Percentiles rank a stretch among this genome's conserved stretches.
phyloP scores from a whole-genome alignment of 2,797 vertebrate species.

The Pantherophis vulpinus region DNA sequence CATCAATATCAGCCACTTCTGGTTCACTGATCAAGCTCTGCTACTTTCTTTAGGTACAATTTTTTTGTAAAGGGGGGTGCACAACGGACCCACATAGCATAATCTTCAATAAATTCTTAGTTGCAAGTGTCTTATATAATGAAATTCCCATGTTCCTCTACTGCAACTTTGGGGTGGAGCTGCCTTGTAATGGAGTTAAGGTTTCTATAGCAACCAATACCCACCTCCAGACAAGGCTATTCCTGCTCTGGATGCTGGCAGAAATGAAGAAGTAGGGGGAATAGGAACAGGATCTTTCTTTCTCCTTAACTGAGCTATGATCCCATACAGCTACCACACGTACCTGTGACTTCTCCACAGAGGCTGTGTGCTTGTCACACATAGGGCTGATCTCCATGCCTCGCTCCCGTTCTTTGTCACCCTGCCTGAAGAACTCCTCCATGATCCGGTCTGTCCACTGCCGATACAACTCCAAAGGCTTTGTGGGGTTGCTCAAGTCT shows the following conservation, averaged over 20 bases:
- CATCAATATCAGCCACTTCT: background rate
- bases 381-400: constrained; percentile 97
- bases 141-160: background rate
- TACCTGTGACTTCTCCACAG: constrained; percentile 93
- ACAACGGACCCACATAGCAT: background rate
- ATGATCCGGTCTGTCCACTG: constrained; percentile 96
- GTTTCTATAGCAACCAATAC: background rate
- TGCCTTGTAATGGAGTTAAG: background rate
- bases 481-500: constrained; percentile 94
- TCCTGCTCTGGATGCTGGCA: background rate
- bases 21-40: background rate
- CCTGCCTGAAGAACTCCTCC: constrained; percentile 94
- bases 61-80: background rate
- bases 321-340: constrained; percentile 9
- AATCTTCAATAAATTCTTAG: background rate
- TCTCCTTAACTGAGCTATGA: background rate
- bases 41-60: background rate
- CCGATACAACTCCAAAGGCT: constrained; percentile 88
- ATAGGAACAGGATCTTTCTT: background rate
- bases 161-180: background rate
- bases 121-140: background rate
- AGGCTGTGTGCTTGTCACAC: constrained; percentile 94
- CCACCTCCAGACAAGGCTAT: background rate
- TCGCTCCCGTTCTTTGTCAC: constrained; percentile 87
- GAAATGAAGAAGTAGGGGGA: background rate